Base-by-base conservation (phyloP, 2,113 vertebrate species). In the Thunnus maccoyii region DNA sequence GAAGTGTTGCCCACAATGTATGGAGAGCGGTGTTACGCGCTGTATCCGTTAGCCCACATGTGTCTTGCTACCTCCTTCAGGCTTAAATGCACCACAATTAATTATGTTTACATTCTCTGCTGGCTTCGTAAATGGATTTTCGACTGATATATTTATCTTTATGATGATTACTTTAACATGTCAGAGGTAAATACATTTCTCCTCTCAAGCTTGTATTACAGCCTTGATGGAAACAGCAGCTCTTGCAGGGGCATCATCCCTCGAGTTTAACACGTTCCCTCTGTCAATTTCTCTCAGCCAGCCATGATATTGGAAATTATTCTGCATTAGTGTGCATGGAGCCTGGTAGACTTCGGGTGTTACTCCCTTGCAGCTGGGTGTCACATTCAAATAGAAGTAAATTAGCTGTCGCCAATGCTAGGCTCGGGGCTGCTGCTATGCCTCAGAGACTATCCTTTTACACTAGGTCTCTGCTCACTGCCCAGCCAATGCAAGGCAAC, bases 331-430 rank as follows among this genome's bases (percentile, higher is more conserved):
- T 64, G 72, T 55, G 73, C 65, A 67, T 18, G 20, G 18, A 64
- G 82, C 74, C 73, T 46, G 80, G 46, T 72, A 52, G 83, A 75
- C 51, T 80, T 10, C 25, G 66, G 80, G 69, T 83, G 85, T 82
- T 80, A 71, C 67, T 82, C 74, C 65, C 84, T 66, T 78, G 76
- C 84, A 85, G 89, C 72, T 83, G 72, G 73, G 76, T 80, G 85
- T 90, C 88, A 85, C 84, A 86, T 90, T 86, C 76, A 92, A 92
- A 92, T 85, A 66, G 82, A 89, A 89, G 86, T 90, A 91, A 94
- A 94, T 93, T 84, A 93, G 89, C 90, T 91, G 91, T 93, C 90
- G 93, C 82, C 61, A 5, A 63, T 36, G 77, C 76, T 60, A n/a
- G 60, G 88, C 56, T 88, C 54, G 55, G 58, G 71, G 82, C 78